phyloP scores from a whole-genome alignment of 2,113 vertebrate genomes.

The Epinephelus cyanopodus region DNA sequence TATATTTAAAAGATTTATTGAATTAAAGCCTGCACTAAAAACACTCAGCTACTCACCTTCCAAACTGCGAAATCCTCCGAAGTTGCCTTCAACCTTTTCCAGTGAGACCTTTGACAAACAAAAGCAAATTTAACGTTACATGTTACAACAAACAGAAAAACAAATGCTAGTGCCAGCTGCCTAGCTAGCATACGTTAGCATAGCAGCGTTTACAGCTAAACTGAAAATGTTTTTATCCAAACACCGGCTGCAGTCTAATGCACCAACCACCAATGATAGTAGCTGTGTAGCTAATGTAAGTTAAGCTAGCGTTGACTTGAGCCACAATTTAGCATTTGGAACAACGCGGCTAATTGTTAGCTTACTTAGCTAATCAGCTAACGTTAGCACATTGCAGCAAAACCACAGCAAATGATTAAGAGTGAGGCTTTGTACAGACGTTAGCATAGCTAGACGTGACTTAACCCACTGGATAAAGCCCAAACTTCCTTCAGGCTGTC shows the following conservation, averaged over 20 bases:
- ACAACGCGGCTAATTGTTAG: background rate
- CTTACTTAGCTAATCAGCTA: background rate
- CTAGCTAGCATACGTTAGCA: background rate
- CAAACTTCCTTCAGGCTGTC: no score
- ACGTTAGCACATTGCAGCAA: no score
- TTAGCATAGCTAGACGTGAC: no score
- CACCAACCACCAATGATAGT: no score
- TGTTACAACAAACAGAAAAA: background rate
- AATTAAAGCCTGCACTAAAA: no score
- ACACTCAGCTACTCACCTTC: background rate
- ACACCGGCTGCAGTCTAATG: background rate
- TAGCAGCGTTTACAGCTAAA: background rate
- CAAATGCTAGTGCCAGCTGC: background rate
- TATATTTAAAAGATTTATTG: background rate
- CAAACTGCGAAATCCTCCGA: background rate
- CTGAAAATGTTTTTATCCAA: background rate
- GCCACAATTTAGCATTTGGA: no score
- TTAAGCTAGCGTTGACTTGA: background rate
- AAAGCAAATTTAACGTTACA: background rate
- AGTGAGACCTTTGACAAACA: background rate
- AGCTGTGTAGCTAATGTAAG: background rate
- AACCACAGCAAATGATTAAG: no score
- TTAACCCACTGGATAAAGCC: no score
- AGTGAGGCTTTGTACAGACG: no score
- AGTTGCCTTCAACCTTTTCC: background rate